phyloP scores from a whole-genome alignment of 2,888 invertebrate genomes.

The Brachypterus glaber region DNA sequence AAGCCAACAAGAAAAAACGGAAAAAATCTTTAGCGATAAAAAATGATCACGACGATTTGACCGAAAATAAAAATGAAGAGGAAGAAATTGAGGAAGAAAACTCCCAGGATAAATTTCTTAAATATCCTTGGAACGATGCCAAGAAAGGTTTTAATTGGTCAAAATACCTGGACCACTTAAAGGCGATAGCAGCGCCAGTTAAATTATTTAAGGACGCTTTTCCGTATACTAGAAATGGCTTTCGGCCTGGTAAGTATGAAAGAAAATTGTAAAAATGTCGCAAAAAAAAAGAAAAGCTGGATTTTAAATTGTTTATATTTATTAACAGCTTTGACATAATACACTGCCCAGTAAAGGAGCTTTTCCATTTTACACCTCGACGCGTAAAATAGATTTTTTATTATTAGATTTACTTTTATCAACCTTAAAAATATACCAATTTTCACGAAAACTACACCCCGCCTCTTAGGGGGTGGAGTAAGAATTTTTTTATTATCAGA shows the following conservation, averaged over 20 bases:
- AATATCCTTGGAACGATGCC: conserved; percentile 61
- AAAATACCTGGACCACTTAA: conserved; percentile 62
- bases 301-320: too few relatives aligned
- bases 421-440: too few relatives aligned
- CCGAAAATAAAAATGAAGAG: conserved; percentile 33
- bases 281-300: too few relatives aligned
- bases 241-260: conserved; percentile 70
- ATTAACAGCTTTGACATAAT: too few relatives aligned
- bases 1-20: conserved; percentile 22
- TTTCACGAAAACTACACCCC: too few relatives aligned
- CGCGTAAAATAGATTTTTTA: too few relatives aligned
- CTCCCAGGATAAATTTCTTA: conserved; percentile 34
- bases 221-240: conserved; percentile 65
- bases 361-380: too few relatives aligned
- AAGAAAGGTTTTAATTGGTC: conserved; percentile 71
- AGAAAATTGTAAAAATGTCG: too few relatives aligned
- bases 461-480: too few relatives aligned
- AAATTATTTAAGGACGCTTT: conserved; percentile 73
- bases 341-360: too few relatives aligned
- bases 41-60: conserved; percentile 31
- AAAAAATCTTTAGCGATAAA: conserved; percentile 24
- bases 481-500: too few relatives aligned
- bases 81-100: conserved; percentile 34
- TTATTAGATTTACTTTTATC: too few relatives aligned
- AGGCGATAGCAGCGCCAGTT: conserved; percentile 63